Conservation (phyloP, 2,888 invertebrate genomes). For the Erynnis tages region DNA sequence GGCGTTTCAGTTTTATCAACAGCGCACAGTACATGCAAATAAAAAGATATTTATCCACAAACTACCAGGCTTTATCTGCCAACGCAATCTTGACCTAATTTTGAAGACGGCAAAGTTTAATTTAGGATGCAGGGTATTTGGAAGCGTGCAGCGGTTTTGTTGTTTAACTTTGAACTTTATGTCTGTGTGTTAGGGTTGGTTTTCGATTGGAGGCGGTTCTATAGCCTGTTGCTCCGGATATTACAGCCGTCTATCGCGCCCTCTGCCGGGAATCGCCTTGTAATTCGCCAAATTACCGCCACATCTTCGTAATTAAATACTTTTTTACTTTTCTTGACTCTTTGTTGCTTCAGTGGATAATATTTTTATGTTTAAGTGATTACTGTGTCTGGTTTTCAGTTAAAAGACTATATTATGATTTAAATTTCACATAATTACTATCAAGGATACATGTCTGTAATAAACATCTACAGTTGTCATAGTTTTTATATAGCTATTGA, state of each 20-base stretch:
- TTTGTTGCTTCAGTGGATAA: constrained; percentile 3
- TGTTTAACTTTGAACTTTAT: constrained; percentile 20
- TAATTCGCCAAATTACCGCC: constrained; percentile 73
- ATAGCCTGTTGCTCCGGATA: constrained; percentile 76
- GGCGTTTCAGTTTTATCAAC: constrained; percentile 31
- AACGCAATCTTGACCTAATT: constrained; percentile 21
- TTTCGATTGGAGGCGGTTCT: constrained; percentile 2
- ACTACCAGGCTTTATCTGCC: constrained; percentile 27
- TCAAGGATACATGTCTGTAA: too few species aligned
- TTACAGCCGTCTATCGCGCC: constrained; percentile 63
- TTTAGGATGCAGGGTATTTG: constrained; percentile 21
- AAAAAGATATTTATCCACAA: constrained; percentile 43
- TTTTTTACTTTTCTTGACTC: constrained; percentile 39
- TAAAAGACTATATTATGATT: too few species aligned
- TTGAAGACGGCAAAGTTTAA: background rate
- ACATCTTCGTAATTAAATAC: constrained; percentile 69
- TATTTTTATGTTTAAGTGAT: too few species aligned
- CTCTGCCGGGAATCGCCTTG: constrained; percentile 68
- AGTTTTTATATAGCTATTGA: too few species aligned
- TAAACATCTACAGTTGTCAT: too few species aligned
- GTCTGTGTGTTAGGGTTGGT: background rate
- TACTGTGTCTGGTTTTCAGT: too few species aligned
- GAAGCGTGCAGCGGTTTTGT: background rate
- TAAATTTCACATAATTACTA: too few species aligned
- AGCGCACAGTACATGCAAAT: constrained; percentile 37